Percentiles rank a stretch among this genome's conserved stretches.
Evolutionary conservation across 2,113 vertebrate species (phyloP).

Genomic region (Tragulus kanchil): DNA sequence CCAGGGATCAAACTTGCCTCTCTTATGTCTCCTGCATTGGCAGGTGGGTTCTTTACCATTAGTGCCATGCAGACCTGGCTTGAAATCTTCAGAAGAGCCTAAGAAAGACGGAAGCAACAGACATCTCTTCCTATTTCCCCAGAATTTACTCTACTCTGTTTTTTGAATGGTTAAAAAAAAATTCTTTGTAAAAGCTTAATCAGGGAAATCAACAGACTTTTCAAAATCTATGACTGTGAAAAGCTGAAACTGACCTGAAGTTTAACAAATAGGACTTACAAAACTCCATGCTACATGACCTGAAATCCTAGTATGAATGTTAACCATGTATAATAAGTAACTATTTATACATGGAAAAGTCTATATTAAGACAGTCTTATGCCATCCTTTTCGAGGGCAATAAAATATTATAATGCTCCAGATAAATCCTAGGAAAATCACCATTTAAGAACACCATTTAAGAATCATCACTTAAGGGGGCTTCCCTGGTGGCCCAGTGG

Average conservation of each 20-base stretch:
- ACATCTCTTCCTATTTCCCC: neutral
- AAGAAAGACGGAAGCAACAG: neutral
- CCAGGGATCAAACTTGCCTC: too few species aligned
- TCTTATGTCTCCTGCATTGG: too few species aligned
- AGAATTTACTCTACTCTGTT: neutral
- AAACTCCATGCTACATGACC: constrained; percentile 36
- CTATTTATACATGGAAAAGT: neutral
- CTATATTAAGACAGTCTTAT: constrained; percentile 34
- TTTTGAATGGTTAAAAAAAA: neutral
- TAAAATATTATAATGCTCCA: neutral
- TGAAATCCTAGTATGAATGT: constrained; percentile 44
- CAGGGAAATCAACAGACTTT: constrained; percentile 8
- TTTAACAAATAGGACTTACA: constrained; percentile 23
- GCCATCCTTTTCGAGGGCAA: constrained; percentile 15
- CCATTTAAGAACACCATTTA: neutral
- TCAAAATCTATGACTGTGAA: constrained; percentile 55
- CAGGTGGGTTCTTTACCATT: too few species aligned
- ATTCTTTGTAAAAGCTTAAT: constrained; percentile 45
- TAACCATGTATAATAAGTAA: constrained; percentile 26
- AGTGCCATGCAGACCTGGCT: neutral
- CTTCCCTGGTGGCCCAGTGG: too few species aligned
- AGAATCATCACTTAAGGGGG: too few species aligned
- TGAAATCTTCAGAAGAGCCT: neutral
- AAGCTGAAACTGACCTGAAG: constrained; percentile 47
- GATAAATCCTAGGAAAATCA: constrained; percentile 43